Evolutionary conservation across 2,797 vertebrate genomes (phyloP).

Genomic region (Heteromormyrus szaboi): DNA sequence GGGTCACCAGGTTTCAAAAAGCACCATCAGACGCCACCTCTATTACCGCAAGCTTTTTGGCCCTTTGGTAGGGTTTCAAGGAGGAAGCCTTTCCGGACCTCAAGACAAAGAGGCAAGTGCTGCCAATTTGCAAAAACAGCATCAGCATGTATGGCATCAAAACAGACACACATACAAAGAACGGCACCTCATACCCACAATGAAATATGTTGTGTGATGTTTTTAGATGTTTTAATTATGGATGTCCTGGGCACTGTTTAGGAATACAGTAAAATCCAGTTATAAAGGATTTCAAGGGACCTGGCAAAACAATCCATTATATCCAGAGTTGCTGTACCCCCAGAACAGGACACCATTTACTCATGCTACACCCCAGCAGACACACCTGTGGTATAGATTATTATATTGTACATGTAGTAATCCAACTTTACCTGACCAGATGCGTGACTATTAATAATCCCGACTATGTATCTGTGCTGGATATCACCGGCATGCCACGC

Average conservation of each 20-base stretch:
- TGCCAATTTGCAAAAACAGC: background rate
- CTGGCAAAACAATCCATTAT: no score
- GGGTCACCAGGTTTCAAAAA: background rate
- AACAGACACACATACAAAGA: background rate
- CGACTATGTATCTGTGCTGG: no score
- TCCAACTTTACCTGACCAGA: no score
- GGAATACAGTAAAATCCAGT: background rate
- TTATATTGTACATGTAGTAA: no score
- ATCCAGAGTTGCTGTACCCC: no score
- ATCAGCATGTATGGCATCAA: background rate
- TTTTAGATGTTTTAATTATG: background rate
- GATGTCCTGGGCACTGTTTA: background rate
- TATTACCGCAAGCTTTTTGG: background rate
- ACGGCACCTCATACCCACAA: background rate
- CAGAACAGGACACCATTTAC: no score
- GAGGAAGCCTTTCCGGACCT: background rate
- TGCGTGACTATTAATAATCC: background rate
- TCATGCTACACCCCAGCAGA: no score
- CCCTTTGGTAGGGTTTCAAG: background rate
- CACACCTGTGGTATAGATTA: no score
- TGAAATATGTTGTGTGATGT: background rate
- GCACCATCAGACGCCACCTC: background rate
- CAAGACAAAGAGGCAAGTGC: background rate
- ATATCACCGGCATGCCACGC: no score
- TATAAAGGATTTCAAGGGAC: no score